These are phyloP conservation scores for Colaptes auratus DNA, from an alignment of 2,113 vertebrate genomes.

Conservation along the genomic window DNA sequence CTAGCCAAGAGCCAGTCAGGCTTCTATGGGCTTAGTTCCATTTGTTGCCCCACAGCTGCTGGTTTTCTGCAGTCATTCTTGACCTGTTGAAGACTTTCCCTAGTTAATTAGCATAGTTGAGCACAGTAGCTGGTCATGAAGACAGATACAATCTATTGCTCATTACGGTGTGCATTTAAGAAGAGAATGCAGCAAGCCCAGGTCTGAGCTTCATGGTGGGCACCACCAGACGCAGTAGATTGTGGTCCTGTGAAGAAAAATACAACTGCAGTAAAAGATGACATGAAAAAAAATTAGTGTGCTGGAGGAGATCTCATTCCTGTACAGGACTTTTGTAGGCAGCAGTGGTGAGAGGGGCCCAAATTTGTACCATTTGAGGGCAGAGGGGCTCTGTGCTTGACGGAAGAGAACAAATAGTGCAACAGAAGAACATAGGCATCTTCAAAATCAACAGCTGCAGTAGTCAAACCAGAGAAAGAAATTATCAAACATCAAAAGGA, in stretches of 20 bases:
- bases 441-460: not conserved
- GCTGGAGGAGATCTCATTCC: not conserved
- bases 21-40: not conserved
- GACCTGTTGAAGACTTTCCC: not conserved
- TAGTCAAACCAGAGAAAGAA: not conserved
- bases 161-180: accelerated
- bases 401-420: not conserved
- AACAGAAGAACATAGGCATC: not conserved
- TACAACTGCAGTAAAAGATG: not conserved
- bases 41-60: not conserved
- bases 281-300: not conserved
- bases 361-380: not conserved
- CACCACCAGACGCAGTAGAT: not conserved
- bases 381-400: not conserved
- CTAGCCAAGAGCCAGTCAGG: not conserved
- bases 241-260: not conserved
- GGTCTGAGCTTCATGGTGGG: not conserved
- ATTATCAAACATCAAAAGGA: not conserved
- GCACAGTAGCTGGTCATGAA: accelerated
- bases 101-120: not conserved
- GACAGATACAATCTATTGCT: not conserved
- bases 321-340: not conserved
- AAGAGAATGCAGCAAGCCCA: not conserved
- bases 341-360: not conserved
- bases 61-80: not conserved